Conservation (phyloP, 2,113 vertebrate species). For the Hydropotes inermis region DNA sequence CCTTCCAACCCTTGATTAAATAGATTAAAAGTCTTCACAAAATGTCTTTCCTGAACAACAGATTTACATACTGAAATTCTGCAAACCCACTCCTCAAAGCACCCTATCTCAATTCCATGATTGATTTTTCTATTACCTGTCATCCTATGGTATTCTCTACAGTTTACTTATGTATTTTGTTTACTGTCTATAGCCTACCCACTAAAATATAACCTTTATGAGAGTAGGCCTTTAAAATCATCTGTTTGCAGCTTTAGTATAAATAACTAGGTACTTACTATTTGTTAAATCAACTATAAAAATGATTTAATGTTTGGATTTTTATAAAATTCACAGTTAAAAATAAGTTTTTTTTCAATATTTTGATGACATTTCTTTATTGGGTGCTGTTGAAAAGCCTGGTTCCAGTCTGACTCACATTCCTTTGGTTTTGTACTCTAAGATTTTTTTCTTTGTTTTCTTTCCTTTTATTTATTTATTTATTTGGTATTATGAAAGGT, state of each 20-base stretch:
- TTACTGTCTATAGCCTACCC: not conserved
- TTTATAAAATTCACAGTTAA: not conserved
- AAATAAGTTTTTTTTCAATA: not conserved
- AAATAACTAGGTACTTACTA: not conserved
- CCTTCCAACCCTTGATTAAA: not conserved
- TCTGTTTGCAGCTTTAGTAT: not conserved
- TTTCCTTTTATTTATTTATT: not conserved
- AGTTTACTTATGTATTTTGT: not conserved
- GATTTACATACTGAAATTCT: not conserved
- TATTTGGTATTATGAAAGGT: not conserved
- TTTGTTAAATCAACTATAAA: not conserved
- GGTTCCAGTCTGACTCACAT: not conserved
- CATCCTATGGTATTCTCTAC: not conserved
- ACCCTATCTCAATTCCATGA: not conserved
- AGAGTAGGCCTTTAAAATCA: not conserved
- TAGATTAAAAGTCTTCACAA: not conserved
- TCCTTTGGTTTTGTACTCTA: not conserved
- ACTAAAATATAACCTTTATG: not conserved
- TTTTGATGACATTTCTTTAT: not conserved
- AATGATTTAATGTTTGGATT: not conserved
- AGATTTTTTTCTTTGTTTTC: not conserved
- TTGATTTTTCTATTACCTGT: not conserved
- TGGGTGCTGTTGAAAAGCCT: not conserved
- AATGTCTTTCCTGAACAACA: not conserved
- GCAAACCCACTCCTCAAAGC: not conserved